Base-by-base conservation (phyloP, 2,113 vertebrate genomes). In the Megaceryle torquata region DNA sequence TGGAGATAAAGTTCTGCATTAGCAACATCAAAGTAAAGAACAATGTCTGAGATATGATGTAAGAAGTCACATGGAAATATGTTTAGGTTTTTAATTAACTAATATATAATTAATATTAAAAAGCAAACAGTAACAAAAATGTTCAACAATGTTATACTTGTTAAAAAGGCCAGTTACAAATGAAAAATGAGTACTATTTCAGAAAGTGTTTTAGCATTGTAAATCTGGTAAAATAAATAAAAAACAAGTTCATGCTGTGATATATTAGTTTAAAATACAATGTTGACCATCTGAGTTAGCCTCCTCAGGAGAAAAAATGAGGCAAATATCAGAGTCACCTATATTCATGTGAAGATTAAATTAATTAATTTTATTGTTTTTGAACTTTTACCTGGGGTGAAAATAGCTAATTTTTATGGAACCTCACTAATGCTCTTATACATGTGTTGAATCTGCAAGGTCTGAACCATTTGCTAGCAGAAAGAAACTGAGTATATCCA, bases 191-290 rank as follows among this genome's bases (percentile, higher is more conserved):
- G 43, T 82, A 72, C 37, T 41, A 76, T 87, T 95, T 91, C 54
- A 74, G 70, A 86, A 87, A n/a, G 13, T 93, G 43, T 86, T 94
- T 96, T 89, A 72, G 82, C 76, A 83, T 65, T 88, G 39, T 70
- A 86, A 74, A 29, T 87, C 53, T 90, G 83, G 59, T 68, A 81
- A 69, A 81, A 57, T 59, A 94, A 91, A 50, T 51, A 50, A 90
- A 91, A 92, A 89, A 21, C 35, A 79, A 96, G n/a, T 33, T 94
- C 77, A 78, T 11, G 0, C 70, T 88, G 82, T 86, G 70, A 92
- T 84, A 37, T 85, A 94, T 82, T 93, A 91, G 21, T 79, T 71
- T 90, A 87, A 87, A 95, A 92, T 94, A 84, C 18, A 93, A 69
- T 57, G 51, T 93, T 87, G 43, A 43, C 77, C 10, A 63, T 57